Evolutionary conservation across 2,888 invertebrate genomes (phyloP), one percentile per base, ranked within the genome.

Genomic region (Synergus umbraculus): DNA sequence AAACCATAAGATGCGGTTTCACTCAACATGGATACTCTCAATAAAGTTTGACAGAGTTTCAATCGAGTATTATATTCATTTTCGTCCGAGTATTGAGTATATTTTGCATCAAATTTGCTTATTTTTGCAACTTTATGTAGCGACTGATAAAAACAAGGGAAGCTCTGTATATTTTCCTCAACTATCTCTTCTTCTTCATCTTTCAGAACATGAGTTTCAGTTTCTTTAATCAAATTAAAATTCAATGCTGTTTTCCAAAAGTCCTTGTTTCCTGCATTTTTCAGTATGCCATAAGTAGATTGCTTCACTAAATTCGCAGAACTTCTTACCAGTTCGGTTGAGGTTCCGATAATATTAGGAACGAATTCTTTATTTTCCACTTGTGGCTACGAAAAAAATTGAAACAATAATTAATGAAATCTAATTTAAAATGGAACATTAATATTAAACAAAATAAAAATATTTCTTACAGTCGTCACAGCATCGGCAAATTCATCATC

Each of bases 401-500:
- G 65, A 76, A 73, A 67, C 67, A 22, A 64, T 43, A 64, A 69
- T 49, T 10, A 79, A 76, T 77, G 43, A 63, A 69, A 10, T 49
- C 7, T 65, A 73, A 41, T 63, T 46, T n/a, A 49, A 10, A 13
- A 15, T 9, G 18, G 9, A 18, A 46, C 67, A 18, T 22, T 44
- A 69, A 69, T 12, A 44, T 18, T 49, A 79, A 49, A 54, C 29
- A 76, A 64, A 49, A 76, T 44, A 18, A 43, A 18, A 58, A 10
- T 37, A n/a, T 76, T 69, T 76, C 82, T 80, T 89, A 94, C 94
- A 83, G 94, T 94, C 18, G 94, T 94, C 82, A 94, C 91, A 8
- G 94, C 94, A 86, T 94, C 94, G 15, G 93, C 91, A 79, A 94
- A 94, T 82, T 94, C 94, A 66, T 94, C 94, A 69, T 94, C 94